A percentile compares a stretch with the other conserved stretches of the same genome.
These are phyloP conservation scores for Eristalinus sepulchralis DNA, from an alignment of 2,888 invertebrate species.

Conservation along the genomic window DNA sequence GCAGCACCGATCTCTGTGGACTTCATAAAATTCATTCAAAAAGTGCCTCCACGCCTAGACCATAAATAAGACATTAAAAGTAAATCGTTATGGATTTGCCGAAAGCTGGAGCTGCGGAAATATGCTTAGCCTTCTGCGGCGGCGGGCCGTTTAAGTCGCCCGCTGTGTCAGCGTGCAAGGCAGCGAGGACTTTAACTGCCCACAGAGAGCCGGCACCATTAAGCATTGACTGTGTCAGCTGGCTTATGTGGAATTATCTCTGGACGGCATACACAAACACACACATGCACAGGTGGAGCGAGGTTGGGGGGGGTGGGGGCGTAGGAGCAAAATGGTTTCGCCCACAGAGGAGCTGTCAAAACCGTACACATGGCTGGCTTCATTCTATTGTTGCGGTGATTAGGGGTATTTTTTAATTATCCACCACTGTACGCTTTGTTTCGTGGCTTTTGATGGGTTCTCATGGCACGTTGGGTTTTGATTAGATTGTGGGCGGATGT, in stretches of 20 bases:
- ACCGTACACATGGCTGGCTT: conserved; percentile 9
- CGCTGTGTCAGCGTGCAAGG: not conserved
- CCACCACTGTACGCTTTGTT: not conserved
- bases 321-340: conserved; percentile 3
- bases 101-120: conserved; percentile 2
- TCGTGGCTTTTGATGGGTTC: not conserved
- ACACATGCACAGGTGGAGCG: conserved; percentile 5
- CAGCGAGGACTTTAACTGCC: not conserved
- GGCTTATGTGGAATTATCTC: conserved; percentile 1
- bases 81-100: conserved; percentile 22
- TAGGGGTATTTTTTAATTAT: conserved; percentile 1
- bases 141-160: not conserved
- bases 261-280: not conserved
- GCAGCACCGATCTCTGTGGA: not conserved
- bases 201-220: not conserved
- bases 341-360: not conserved
- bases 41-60: not conserved
- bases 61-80: conserved; percentile 26
- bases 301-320: no score
- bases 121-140: not conserved
- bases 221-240: not conserved
- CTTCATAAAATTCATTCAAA: not conserved
- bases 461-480: not conserved
- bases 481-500: not conserved
- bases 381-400: conserved; percentile 7